Conservation (phyloP, 2,113 vertebrate species). For the Coregonus clupeaformis region DNA sequence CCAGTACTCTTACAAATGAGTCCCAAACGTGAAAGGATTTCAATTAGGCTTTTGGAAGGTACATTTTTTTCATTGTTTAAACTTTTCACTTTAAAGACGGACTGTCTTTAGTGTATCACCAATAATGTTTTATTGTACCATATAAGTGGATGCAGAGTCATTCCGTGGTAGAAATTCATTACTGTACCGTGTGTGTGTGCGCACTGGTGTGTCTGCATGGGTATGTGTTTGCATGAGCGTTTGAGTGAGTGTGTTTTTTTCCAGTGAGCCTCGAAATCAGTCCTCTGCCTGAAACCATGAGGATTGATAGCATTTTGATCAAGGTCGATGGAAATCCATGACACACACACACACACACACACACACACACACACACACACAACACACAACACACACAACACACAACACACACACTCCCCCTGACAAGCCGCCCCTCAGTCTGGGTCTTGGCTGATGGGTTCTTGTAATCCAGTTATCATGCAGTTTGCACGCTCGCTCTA, state of each 20-base stretch:
- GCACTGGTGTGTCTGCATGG: background rate
- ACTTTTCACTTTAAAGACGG: too few species aligned
- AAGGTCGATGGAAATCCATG: background rate
- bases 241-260: background rate
- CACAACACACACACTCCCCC: background rate
- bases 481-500: conserved; percentile 16
- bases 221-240: background rate
- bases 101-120: too few species aligned
- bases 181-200: too few species aligned
- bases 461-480: conserved; percentile 25
- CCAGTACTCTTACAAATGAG: too few species aligned
- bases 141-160: too few species aligned
- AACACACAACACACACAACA: too few species aligned
- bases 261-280: background rate
- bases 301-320: conserved; percentile 14
- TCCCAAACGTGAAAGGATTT: too few species aligned
- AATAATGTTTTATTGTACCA: too few species aligned
- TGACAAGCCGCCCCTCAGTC: background rate
- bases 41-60: too few species aligned
- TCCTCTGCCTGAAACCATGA: background rate
- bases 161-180: too few species aligned
- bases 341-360: too few species aligned
- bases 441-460: conserved; percentile 10
- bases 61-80: too few species aligned
- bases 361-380: background rate